phyloP scores from a whole-genome alignment of 2,797 vertebrate genomes.

The Enteromius argenteus region DNA sequence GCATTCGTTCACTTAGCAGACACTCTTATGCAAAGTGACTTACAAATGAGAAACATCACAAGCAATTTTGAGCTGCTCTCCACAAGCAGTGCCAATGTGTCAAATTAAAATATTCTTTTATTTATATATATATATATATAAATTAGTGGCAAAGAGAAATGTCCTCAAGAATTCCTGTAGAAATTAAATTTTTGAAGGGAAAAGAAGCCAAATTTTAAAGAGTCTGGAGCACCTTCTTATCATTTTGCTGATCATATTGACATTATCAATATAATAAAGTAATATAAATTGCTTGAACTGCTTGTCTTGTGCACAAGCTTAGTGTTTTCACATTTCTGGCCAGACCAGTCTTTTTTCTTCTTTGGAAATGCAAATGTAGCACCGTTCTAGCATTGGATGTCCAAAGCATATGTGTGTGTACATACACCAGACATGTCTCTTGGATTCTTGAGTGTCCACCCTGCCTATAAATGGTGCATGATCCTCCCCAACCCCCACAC shows the following conservation, averaged over 20 bases:
- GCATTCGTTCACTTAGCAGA: background rate
- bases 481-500: constrained; percentile 15
- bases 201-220: background rate
- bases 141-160: background rate
- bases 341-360: background rate
- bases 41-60: background rate
- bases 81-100: background rate
- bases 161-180: background rate
- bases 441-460: constrained; percentile 7
- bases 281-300: background rate
- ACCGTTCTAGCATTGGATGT: background rate
- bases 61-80: background rate
- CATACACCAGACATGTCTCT: background rate
- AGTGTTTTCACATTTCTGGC: background rate
- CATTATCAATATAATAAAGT: background rate
- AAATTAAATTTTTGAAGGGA: background rate
- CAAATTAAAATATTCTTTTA: background rate
- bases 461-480: constrained; percentile 8
- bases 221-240: background rate
- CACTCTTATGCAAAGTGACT: background rate
- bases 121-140: background rate
- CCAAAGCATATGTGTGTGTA: background rate
- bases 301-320: background rate
- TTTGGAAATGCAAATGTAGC: background rate
- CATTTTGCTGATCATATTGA: background rate